Conservation (phyloP, 2,888 invertebrate genomes). For the Apotomis betuletana region DNA sequence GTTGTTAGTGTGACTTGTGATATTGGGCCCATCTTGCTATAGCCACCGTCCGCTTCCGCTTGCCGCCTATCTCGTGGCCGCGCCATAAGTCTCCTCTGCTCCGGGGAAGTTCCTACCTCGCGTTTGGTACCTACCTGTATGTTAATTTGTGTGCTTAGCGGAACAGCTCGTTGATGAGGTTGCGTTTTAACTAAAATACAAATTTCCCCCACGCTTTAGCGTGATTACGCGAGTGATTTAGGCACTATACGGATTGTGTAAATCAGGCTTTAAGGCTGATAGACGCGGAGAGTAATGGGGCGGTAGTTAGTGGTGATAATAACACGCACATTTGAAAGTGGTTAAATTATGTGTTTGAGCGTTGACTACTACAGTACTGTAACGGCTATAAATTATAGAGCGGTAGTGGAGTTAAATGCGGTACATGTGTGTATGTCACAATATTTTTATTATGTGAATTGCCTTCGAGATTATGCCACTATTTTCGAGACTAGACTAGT, state of each 20-base stretch:
- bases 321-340: background rate
- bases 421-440: too few species aligned
- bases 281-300: conserved; percentile 10
- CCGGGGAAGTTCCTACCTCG: too few species aligned
- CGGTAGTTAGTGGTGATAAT: background rate
- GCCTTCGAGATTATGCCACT: too few species aligned
- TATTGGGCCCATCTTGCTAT: too few species aligned
- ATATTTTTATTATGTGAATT: too few species aligned
- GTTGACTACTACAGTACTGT: background rate
- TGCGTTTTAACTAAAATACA: conserved; percentile 35
- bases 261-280: conserved; percentile 27
- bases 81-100: too few species aligned
- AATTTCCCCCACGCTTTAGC: conserved; percentile 24
- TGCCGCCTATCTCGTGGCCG: too few species aligned
- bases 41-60: too few species aligned
- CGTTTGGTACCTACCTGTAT: conserved; percentile 19
- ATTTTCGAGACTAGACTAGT: too few species aligned
- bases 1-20: too few species aligned
- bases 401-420: too few species aligned
- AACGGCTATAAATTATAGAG: too few species aligned
- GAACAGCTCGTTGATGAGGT: conserved; percentile 36
- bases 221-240: conserved; percentile 37
- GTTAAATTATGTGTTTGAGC: background rate
- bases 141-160: conserved; percentile 38
- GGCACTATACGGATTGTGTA: conserved; percentile 11